A percentile compares a stretch with the other conserved stretches of the same genome.
Evolutionary conservation across 35 echinoderm and acorn worm genomes (phyloP).

Genomic region (Apostichopus japonicus): DNA sequence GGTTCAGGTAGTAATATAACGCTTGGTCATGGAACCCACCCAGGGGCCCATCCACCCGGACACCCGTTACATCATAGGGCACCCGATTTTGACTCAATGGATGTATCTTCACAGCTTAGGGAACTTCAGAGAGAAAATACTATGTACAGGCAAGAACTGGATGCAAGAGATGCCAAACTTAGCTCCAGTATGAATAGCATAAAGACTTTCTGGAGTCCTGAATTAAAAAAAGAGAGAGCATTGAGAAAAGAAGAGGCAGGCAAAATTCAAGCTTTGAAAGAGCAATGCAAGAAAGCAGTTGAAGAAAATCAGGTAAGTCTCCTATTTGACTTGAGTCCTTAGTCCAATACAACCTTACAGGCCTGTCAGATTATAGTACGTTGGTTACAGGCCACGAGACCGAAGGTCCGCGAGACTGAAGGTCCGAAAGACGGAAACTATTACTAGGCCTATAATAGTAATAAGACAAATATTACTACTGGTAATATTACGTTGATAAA

Average conservation of each 20-base stretch:
- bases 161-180: conserved; percentile 89
- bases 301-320: conserved; percentile 96
- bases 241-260: conserved; percentile 86
- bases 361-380: too few species aligned
- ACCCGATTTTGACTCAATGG: conserved; percentile 69
- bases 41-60: conserved; percentile 58
- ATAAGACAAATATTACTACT: too few species aligned
- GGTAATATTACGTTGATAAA: too few species aligned
- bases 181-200: conserved; percentile 99
- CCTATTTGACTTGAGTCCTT: too few species aligned
- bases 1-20: conserved; percentile 53
- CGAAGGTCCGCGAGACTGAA: too few species aligned
- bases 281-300: conserved; percentile 78
- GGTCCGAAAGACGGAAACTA: too few species aligned
- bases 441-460: too few species aligned
- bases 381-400: too few species aligned
- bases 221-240: conserved; percentile 97
- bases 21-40: conserved; percentile 55
- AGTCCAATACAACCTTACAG: too few species aligned
- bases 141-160: conserved; percentile 79
- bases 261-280: conserved; percentile 88
- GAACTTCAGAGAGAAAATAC: conserved; percentile 95
- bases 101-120: conserved; percentile 82
- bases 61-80: conserved; percentile 46
- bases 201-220: conserved; percentile 99